Conservation (phyloP, 2,888 invertebrate species). For the Lissocephala sabroskyi region DNA sequence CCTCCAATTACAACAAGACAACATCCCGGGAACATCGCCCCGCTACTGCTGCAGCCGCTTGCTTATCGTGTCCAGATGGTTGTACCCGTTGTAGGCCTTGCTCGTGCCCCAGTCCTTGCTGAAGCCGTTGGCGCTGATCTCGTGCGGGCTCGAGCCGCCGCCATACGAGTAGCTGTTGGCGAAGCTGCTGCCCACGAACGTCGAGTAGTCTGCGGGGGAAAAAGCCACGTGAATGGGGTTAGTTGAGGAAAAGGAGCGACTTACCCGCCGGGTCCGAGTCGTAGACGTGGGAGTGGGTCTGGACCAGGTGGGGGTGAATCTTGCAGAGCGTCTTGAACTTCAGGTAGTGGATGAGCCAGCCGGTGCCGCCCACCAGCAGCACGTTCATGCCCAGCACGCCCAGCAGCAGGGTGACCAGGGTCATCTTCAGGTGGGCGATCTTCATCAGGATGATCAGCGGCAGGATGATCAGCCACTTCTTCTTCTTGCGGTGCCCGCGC, state of each 20-base stretch:
- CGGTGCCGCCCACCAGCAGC: constrained; percentile 63
- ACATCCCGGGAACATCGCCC: not conserved
- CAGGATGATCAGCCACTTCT: constrained; percentile 67
- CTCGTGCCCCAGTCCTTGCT: constrained; percentile 68
- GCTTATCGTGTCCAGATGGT: constrained; percentile 66
- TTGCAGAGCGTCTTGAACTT: constrained; percentile 70
- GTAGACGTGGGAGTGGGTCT: constrained; percentile 69
- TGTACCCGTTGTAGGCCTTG: constrained; percentile 67
- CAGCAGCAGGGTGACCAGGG: constrained; percentile 60
- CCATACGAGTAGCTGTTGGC: constrained; percentile 46
- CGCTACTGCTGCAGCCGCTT: constrained; percentile 55
- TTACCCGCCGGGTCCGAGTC: constrained; percentile 67
- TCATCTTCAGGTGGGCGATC: constrained; percentile 69
- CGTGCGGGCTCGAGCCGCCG: constrained; percentile 57
- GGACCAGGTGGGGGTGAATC: constrained; percentile 69
- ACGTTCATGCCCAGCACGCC: constrained; percentile 67
- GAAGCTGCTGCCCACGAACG: constrained; percentile 66
- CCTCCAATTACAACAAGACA: constrained; percentile 14
- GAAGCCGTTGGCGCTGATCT: constrained; percentile 49
- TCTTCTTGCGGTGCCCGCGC: constrained; percentile 53
- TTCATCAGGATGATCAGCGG: constrained; percentile 70
- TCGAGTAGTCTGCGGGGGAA: constrained; percentile 61
- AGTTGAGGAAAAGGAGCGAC: constrained; percentile 3
- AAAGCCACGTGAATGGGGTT: not conserved
- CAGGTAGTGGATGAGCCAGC: constrained; percentile 69